Evolutionary conservation across 1,140 invertebrate species (phyloP), one percentile per base, ranked within the genome.

Genomic region (Panagrolaimus sp.): DNA sequence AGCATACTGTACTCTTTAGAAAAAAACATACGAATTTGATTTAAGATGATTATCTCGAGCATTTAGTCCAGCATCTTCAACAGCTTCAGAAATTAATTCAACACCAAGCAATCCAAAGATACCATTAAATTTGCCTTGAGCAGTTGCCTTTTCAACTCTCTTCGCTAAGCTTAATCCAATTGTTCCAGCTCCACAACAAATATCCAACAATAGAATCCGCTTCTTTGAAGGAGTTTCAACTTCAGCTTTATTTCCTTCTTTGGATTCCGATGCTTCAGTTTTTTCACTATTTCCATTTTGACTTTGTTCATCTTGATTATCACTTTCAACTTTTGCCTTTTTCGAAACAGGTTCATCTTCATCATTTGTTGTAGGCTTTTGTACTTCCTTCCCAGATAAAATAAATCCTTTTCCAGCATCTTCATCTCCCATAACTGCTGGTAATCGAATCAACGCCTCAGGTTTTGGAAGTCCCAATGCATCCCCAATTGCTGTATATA

Each of bases 131-230:
- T 26, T 21, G 12, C 17, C 43, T 47, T 43, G 43, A 97, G 91
- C 64, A 77, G 63, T 79, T 7, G 85, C 85, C 67, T 76, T 79
- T 87, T 91, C 88, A n/a, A 79, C 70, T 72, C 76, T 76, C 74
- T 87, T 86, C 3, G 94, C 90, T 82, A 97, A 89, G 76, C 89
- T 90, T 1, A 97, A 83, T 0, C 94, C 94, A 80, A 99, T 97
- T 5, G 94, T 95, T 15, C 96, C 96, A 8, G 93, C 96, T 7
- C 96, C 96, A 84, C 95, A 98, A 82, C 95, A 98, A 69, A 98
- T 89, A 84, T 99, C 96, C 1, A 99, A 79, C 5, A 98, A 47
- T 21, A 81, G 72, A 15, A 77, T 62, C n/a, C 65, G 70, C 7
- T 38, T 38, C 32, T 38, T 38, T 38, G 2, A 2, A 4, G 32